Evolutionary conservation across 1,140 invertebrate species (phyloP), one percentile per base, ranked within the genome.

Genomic region (Hesperophylax magnus): DNA sequence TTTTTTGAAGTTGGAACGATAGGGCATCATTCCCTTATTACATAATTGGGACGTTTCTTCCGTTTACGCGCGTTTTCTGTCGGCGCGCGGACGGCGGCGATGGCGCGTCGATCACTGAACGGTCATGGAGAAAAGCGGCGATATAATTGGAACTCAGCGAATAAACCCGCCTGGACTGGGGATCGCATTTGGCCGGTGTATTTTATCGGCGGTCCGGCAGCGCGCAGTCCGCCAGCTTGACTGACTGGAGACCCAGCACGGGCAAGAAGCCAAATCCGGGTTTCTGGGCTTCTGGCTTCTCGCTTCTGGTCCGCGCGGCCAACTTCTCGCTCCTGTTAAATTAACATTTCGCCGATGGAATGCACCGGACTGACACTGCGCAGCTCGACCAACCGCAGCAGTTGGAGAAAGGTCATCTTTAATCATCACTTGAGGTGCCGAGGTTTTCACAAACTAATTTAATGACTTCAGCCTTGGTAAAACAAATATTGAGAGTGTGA

Each of bases 201-300:
- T 47, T 47, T 47, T 11, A 47, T 47, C 39, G 39, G 9, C 9
- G 39, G 39, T 47, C 39, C 39, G 39, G 76, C 76, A 61, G 76
- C 65, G 76, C 20, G 77, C 63, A 34, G 69, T 31, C 84, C 86
- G 87, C 86, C 86, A 81, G 85, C 86, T 86, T 84, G 86, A 78
- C 77, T 84, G 86, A 71, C 77, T 78, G 77, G 77, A 78, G 63
- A 82, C 88, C 87, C 87, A 86, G 84, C 83, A 87, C 80, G 88
- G 88, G 88, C 88, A 88, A 69, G 77, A 74, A 83, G 88, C 88
- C 88, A 89, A 88, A 82, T 78, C 83, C 58, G 79, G 77, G 78
- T 8, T 47, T 47, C 39, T 47, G 39, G 39, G 39, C 11, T 47
- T 11, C 39, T 47, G 9, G 39, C 39, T 47, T 47, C 39, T 63